phyloP scores from a whole-genome alignment of 2,113 vertebrate genomes.

The Myrmophylax atrothorax region DNA sequence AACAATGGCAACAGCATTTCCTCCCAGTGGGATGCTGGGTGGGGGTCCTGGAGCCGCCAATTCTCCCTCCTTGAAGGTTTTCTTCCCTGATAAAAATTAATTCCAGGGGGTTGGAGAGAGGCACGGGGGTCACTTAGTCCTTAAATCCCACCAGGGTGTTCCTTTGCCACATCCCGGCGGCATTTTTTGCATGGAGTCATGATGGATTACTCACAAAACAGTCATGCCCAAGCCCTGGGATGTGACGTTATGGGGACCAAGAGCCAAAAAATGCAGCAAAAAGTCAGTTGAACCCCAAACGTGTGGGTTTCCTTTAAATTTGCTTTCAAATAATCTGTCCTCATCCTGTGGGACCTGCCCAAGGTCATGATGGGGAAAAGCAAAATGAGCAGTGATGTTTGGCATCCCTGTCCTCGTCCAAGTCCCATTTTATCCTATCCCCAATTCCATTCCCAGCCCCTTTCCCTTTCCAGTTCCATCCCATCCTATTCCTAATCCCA shows the following conservation, averaged over 20 bases:
- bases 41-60: not conserved
- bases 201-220: not conserved
- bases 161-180: accelerated
- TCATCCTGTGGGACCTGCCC: accelerated
- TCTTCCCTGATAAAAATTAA: not conserved
- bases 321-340: not conserved
- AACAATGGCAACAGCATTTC: conserved; percentile 47
- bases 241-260: accelerated
- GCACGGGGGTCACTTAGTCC: accelerated
- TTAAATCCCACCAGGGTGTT: not conserved
- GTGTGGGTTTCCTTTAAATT: not conserved
- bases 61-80: not conserved
- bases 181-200: accelerated
- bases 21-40: not conserved
- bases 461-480: not conserved
- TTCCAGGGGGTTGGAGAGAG: not conserved
- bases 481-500: not conserved
- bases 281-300: not conserved
- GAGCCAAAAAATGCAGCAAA: not conserved
- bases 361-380: not conserved
- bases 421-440: not conserved
- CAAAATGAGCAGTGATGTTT: not conserved
- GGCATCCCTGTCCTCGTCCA: not conserved
- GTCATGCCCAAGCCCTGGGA: accelerated
- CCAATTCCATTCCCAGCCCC: not conserved